Base-by-base conservation (phyloP, 1,140 invertebrate species). In the Drosophila carrolli region DNA sequence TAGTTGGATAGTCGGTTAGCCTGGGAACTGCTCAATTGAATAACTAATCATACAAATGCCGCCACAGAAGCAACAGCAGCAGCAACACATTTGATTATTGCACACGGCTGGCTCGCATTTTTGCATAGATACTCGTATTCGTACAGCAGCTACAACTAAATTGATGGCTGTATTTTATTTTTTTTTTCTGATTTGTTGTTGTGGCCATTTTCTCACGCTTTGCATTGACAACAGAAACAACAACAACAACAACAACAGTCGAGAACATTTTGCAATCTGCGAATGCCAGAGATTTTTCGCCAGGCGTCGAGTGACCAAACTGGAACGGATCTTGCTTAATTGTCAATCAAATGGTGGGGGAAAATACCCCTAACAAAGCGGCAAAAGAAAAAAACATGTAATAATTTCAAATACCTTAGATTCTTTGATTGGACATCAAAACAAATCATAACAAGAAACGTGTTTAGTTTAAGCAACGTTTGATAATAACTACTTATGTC, bases 301-400 rank as follows among this genome's bases (percentile, higher is more conserved):
- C 65, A 40, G 67, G 67, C 67, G 63, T 48, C 78, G 58, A 70
- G 46, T 53, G 41, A 48, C 57, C 55, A 77, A 84, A 84, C 72
- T 84, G 81, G 81, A 84, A 84, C 81, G 81, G 81, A 84, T 84
- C 81, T 83, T 68, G 72, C 72, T 80, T 84, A 84, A 84, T 81
- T 84, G 81, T 78, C 81, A 70, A 60, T 70, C 77, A 57, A 51
- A 55, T 6, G 14, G n/a, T 19, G 32, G 50, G 50, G 50, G 29
- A 37, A 37, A 51, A 51, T 35, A 10, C 47, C 37, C 19, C 37
- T 27, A 14, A 61, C 19, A 53, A 32, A 4, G 16, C 14, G 27
- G 41, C 29, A n/a, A 10, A 14, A 6, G n/a, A 48, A n/a, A 29
- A 14, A 14, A 32, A 32, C 48, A 50, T 13, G 13, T 3, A 35